Base-by-base conservation (phyloP, 2,797 vertebrate genomes). In the Orestias chungarensis region DNA sequence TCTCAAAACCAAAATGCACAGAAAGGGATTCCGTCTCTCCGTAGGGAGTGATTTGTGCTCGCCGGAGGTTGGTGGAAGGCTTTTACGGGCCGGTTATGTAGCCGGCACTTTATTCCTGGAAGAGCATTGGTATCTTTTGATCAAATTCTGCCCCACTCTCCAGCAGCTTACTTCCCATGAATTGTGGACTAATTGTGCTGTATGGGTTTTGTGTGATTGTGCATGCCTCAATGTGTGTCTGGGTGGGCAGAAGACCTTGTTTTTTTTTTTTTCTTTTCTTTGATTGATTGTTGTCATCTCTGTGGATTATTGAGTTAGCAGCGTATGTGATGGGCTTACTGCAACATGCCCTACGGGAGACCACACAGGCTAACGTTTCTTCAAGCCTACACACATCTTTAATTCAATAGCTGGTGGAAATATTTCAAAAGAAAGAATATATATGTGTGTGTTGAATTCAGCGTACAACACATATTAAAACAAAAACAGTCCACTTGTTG, bases 121-220 rank as follows among this genome's bases (percentile, higher is more conserved):
- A 93, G 81, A 91, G 89, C 81, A 70, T 83, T 70, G 84, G 82
- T 90, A 90, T 93, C 88, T 89, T 79, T 87, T 93, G 91, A 94
- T 94, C 92, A 85, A 91, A 94, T 94, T 95, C 87, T 82, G 66
- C 82, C 83, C 91, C 89, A 92, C 92, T 93, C 90, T 90, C 82
- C 88, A 78, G 83, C 79, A 88, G 82, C 64, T 74, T 42, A 70
- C 89, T 90, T 85, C 87, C 89, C 85, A 89, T 86, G 89, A 88
- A 79, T 83, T 86, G 82, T 71, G 76, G 87, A 86, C 83, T 93
- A 88, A 91, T 90, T 88, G 82, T 83, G 75, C 79, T 31, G 64
- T 84, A 67, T 85, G 87, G 73, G 76, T 81, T 70, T 79, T 81
- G 75, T 84, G 80, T 79, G 74, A 54, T 40, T 57, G 69, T 44